Evolutionary conservation across 1,140 invertebrate species (phyloP).

Genomic region (Belonocnema kinseyi): DNA sequence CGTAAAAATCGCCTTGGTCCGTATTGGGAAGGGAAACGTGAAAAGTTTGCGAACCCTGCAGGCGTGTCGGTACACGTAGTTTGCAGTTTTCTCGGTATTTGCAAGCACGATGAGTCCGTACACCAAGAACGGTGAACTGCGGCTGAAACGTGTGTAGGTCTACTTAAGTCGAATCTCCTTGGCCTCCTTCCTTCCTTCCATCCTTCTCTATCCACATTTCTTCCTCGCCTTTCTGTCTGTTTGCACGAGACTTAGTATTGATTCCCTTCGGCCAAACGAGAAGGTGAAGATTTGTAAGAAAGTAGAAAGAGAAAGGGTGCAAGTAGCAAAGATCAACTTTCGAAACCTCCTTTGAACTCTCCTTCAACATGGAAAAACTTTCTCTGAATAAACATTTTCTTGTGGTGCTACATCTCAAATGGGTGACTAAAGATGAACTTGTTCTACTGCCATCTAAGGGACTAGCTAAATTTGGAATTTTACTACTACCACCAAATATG

Average conservation of each 20-base stretch:
- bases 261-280: conserved; percentile 46
- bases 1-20: conserved; percentile 36
- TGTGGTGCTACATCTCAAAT: too few relatives aligned
- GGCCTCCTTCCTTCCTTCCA: conserved; percentile 60
- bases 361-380: too few relatives aligned
- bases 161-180: conserved; percentile 61
- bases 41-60: conserved; percentile 34
- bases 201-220: conserved; percentile 41
- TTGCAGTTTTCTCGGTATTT: neutral
- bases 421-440: too few relatives aligned
- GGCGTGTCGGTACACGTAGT: conserved; percentile 33
- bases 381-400: too few relatives aligned
- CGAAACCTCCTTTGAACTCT: too few relatives aligned
- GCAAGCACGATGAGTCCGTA: conserved; percentile 25
- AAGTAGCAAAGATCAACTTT: neutral
- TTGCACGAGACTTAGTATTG: conserved; percentile 46
- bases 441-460: too few relatives aligned
- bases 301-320: neutral
- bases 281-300: conserved; percentile 31
- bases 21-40: conserved; percentile 41
- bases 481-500: too few relatives aligned
- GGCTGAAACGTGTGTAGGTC: conserved; percentile 38
- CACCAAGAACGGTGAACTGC: conserved; percentile 32
- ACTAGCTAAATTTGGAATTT: too few relatives aligned
- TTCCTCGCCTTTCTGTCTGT: conserved; percentile 36